Base-by-base conservation (phyloP, 2,888 invertebrate species). In the Taenaris catops region DNA sequence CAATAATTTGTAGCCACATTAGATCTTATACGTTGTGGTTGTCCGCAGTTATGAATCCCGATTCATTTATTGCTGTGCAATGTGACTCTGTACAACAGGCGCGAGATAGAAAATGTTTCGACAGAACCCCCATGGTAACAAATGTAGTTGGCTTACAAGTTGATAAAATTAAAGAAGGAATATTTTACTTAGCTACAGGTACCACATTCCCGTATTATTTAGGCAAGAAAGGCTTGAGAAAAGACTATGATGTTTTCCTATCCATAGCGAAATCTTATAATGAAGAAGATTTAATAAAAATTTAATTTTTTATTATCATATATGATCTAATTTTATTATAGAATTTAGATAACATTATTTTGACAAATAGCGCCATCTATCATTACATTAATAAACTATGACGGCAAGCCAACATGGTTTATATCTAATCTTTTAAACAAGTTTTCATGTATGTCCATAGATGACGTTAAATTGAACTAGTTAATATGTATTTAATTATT, bases 211-310 rank as follows among this genome's bases (percentile, higher is more conserved):
- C 81, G 0, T 81, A 68, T 41, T 69, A 49, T 44, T 49, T 80
- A 32, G 78, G 71, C 0, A 46, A 62, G 7, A 68, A 66, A n/a
- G 81, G 81, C 0, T 24, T 79, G 24, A 54, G 56, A 17, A 65
- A 44, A 16, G 64, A 73, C 4, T 49, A 65, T 18, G 70, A 76
- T 34, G 63, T 57, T 24, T 23, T 37, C 3, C 3, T 40, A 5
- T 45, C 37, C 1, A 19, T 10, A 0, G 3, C 18, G 2, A 47
- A 32, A n/a, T 36, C 7, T 6, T 9, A 48, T 2, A 54, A 53
- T 32, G 14, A 35, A 2, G 29, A 41, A 14, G 23, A 38, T 25
- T 36, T 54, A 17, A 38, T 54, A 17, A 49, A 49, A 44, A 39
- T 55, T 29, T 24, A 25, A 25, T n/a, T 8, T n/a, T n/a, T n/a